A percentile compares a stretch with the other conserved stretches of the same genome.
phyloP scores from a whole-genome alignment of 2,888 invertebrate species.

The Peribatodes rhomboidaria region DNA sequence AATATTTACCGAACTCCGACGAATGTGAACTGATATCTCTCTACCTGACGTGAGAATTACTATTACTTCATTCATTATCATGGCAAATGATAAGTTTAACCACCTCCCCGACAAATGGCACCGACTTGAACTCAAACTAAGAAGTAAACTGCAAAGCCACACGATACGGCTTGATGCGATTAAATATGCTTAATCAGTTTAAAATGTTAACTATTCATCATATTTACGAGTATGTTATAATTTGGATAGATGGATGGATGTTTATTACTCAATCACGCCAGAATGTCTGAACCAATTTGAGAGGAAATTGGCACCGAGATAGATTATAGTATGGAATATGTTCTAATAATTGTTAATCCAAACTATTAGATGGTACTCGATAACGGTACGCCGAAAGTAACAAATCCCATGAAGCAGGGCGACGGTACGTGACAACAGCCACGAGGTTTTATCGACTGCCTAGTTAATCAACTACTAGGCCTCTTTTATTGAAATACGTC shows the following conservation, averaged over 20 bases:
- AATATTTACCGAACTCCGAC: slow-evolving; percentile 64
- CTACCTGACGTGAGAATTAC: slow-evolving; percentile 67
- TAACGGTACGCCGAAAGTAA: slow-evolving; percentile 13
- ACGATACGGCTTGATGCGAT: too few species aligned
- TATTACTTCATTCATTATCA: slow-evolving; percentile 48
- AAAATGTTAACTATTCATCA: too few species aligned
- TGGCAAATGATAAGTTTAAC: slow-evolving; percentile 56
- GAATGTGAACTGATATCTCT: slow-evolving; percentile 59
- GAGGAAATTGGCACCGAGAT: too few species aligned
- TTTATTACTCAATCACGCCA: too few species aligned
- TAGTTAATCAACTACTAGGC: slow-evolving; percentile 16
- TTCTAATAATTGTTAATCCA: background rate
- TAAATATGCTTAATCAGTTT: too few species aligned
- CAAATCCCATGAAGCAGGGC: slow-evolving; percentile 27
- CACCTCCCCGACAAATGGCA: slow-evolving; percentile 45
- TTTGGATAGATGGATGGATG: too few species aligned
- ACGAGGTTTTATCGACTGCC: slow-evolving; percentile 24
- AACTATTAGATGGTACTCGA: slow-evolving; percentile 11
- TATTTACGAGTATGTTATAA: too few species aligned
- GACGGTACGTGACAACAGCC: slow-evolving; percentile 41
- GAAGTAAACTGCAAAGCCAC: too few species aligned
- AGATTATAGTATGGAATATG: background rate
- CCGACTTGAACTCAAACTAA: background rate
- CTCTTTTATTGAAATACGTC: slow-evolving; percentile 5
- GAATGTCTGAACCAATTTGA: too few species aligned